Base-by-base conservation (phyloP, 2,113 vertebrate species). In the Pholis gunnellus region DNA sequence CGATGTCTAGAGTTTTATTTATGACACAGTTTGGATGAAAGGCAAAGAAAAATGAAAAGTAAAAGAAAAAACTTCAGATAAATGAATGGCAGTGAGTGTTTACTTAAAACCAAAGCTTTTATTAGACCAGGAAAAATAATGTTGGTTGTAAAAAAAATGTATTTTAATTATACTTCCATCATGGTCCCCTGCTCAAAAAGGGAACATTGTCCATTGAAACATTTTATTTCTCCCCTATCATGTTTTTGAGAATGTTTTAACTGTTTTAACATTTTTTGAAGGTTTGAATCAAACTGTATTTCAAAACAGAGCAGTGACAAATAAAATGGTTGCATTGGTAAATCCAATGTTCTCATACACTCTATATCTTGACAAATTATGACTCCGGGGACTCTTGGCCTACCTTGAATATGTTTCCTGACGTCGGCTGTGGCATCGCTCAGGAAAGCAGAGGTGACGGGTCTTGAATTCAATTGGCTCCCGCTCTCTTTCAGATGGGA, bases 401-500 rank as follows among this genome's bases (percentile, higher is more conserved):
- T 6, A 22, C 71, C 18, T 64, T 63, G 40, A 52, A n/a, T 14
- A 2, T 40, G 67, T 38, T 4, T 40, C 44, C 52, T 42, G 68
- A 36, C 3, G 54, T 17, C 38, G 20, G 29, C 68, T 69, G 77
- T 59, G 66, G 77, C 52, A 11, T 44, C 3, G 5, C 6, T 74
- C 25, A 82, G 78, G 25, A 31, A 56, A 52, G 27, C 73, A 78
- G 63, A 82, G 64, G 79, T 68, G 17, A 78, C 34, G 38, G 4
- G 14, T 65, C 68, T 56, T 60, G 11, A 75, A 63, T 20, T 54
- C 46, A 60, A 10, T 5, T 81, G 66, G 57, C 77, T 78, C 11
- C 10, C 6, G 13, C 29, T 71, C 15, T 64, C 20, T 20, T 20
- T 73, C 8, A 65, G 44, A 72, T 57, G 50, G 68, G 75, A 56